A percentile compares a stretch with the other conserved stretches of the same genome.
Conservation (phyloP, 2,888 invertebrate species). For the Andrena bicolor region DNA sequence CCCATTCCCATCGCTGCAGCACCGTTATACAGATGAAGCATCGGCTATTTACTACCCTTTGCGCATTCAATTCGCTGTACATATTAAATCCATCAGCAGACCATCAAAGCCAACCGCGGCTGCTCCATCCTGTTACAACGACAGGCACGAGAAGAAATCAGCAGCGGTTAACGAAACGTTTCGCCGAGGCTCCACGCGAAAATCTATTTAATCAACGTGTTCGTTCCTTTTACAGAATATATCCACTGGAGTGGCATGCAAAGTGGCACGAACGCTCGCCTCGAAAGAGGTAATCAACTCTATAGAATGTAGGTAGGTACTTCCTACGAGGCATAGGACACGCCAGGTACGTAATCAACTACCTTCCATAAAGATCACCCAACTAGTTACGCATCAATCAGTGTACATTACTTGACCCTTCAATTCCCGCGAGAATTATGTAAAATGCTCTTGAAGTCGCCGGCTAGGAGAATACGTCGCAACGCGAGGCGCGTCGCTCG, state of each 20-base stretch:
- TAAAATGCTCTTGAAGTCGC: not conserved
- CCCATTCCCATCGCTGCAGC: no score
- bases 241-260: constrained; percentile 28
- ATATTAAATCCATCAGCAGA: not conserved
- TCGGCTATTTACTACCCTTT: not conserved
- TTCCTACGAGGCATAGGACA: constrained; percentile 32
- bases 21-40: no score
- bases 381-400: constrained; percentile 41
- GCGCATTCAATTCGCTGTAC: not conserved
- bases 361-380: constrained; percentile 45
- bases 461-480: not conserved
- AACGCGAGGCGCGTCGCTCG: no score
- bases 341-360: constrained; percentile 46
- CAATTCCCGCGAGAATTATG: not conserved
- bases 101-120: not conserved
- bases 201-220: constrained; percentile 16
- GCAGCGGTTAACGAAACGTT: not conserved
- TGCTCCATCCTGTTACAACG: not conserved
- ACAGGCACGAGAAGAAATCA: not conserved
- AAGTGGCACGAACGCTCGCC: constrained; percentile 30
- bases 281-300: constrained; percentile 39
- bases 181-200: not conserved
- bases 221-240: constrained; percentile 21
- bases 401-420: not conserved
- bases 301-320: constrained; percentile 28